Base-by-base conservation (phyloP, 1,140 invertebrate genomes). In the Chrysomallon squamiferum region DNA sequence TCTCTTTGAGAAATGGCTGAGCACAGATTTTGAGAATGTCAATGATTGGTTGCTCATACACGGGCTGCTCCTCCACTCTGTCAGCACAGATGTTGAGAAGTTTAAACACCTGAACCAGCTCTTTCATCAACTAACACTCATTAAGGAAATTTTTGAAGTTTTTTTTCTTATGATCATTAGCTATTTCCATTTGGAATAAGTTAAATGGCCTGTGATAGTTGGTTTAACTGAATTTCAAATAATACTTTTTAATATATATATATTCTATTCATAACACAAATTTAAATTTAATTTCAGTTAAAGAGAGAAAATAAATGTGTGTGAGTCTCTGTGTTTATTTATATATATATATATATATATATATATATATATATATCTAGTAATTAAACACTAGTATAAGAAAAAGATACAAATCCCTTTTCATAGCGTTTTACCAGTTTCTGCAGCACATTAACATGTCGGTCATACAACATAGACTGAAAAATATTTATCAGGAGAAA, bases 341-440 rank as follows among this genome's bases (percentile, higher is more conserved):
- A n/a, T n/a, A n/a, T n/a, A n/a, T n/a, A n/a, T n/a, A n/a, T n/a
- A n/a, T n/a, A n/a, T n/a, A n/a, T n/a, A n/a, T n/a, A n/a, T n/a
- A n/a, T n/a, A n/a, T n/a, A n/a, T n/a, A n/a, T n/a, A n/a, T n/a
- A n/a, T n/a, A n/a, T n/a, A n/a, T n/a, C n/a, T n/a, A n/a, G n/a
- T n/a, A n/a, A n/a, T n/a, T n/a, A n/a, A n/a, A n/a, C n/a, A n/a
- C n/a, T n/a, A n/a, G n/a, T n/a, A n/a, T n/a, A n/a, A n/a, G n/a
- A n/a, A 73, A 84, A 84, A 76, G 80, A 82, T 85, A 85, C 79
- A 81, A 84, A 84, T 75, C 83, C 84, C 41, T 78, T 76, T 54
- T 76, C 60, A 61, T 82, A 85, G 59, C 84, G 82, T 66, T 78
- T 69, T 7, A 73, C 68, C 25, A 86, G 62, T 71, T 80, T 80